Base-by-base conservation (phyloP, 2,888 invertebrate genomes). In the Dorcus parallelipipedus region DNA sequence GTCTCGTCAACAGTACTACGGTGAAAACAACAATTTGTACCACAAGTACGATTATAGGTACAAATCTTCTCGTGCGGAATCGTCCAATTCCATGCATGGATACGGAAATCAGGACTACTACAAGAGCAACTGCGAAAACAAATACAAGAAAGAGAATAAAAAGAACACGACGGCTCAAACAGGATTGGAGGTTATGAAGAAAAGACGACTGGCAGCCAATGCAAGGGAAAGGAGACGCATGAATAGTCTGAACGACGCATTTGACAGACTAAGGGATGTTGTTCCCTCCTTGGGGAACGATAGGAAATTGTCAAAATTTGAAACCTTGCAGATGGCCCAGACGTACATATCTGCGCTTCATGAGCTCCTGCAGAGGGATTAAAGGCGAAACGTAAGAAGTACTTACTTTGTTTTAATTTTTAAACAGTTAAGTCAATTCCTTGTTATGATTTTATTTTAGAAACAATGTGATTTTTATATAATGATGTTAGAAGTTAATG, bases 261-360 rank as follows among this genome's bases (percentile, higher is more conserved):
- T 89, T 71, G 89, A 89, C 73, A 79, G 84, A 63, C 79, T 89
- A 6, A 75, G 89, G 52, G 86, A 86, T 65, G 89, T 89, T 7
- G 86, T 90, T 41, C 89, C 90, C 1, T 85, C 86, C 3, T 77
- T 88, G 42, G 86, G 87, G 3, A 86, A 86, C 66, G 87, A 89
- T 71, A 80, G 86, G 68, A 87, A 88, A 74, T 78, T 89, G 60
- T 88, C 88, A 60, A 90, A 90, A 75, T 89, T 86, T 70, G 90
- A 90, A 76, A 90, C 89, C 40, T 77, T 90, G 43, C 89, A 89
- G 76, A 89, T 90, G 89, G 90, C 90, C 0, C 89, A 89, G 72
- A 87, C 86, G 2, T 90, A 90, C 71, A 90, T 90, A 55, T 78
- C 84, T 0, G 87, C 88, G 2, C 77, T 90, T 17, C 82, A 85